Percentiles rank a stretch among this genome's conserved stretches.
phyloP scores from a whole-genome alignment of 2,113 vertebrate genomes.

The Brienomyrus longianalis region DNA sequence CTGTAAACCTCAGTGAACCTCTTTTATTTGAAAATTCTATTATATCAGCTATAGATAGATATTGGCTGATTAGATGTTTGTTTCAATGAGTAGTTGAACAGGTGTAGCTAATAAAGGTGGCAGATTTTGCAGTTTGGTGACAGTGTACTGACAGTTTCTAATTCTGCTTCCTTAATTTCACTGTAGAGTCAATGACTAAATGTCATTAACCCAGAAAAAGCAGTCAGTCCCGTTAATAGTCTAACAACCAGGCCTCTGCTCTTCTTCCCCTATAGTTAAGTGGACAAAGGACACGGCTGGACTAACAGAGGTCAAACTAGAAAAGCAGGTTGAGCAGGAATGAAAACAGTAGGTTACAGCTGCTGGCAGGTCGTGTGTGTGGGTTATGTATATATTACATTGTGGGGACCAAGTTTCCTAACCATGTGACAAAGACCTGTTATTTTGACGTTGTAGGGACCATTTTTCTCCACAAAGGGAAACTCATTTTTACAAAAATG shows the following conservation, averaged over 20 bases:
- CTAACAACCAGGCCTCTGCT: neutral
- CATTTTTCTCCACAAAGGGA: too few species aligned
- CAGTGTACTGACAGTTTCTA: neutral
- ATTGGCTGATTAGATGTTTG: neutral
- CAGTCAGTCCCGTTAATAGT: neutral
- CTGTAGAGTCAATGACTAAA: neutral
- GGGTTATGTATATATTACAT: neutral
- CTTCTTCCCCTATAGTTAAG: neutral
- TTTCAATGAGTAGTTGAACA: neutral
- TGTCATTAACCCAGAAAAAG: neutral
- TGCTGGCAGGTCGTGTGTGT: neutral
- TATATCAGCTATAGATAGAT: neutral
- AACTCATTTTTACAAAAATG: neutral
- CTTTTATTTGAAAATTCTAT: neutral
- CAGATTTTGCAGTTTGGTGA: neutral
- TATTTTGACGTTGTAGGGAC: too few species aligned
- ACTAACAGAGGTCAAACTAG: neutral
- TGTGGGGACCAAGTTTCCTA: neutral
- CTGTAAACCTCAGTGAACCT: neutral
- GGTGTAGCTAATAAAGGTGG: neutral
- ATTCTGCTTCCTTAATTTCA: neutral
- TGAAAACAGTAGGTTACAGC: neutral
- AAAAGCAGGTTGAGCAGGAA: neutral
- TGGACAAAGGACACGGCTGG: slow-evolving; percentile 10
- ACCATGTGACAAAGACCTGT: too few species aligned